Evolutionary conservation across 1,140 invertebrate species (phyloP).

Genomic region (Schmidtea mediterranea): DNA sequence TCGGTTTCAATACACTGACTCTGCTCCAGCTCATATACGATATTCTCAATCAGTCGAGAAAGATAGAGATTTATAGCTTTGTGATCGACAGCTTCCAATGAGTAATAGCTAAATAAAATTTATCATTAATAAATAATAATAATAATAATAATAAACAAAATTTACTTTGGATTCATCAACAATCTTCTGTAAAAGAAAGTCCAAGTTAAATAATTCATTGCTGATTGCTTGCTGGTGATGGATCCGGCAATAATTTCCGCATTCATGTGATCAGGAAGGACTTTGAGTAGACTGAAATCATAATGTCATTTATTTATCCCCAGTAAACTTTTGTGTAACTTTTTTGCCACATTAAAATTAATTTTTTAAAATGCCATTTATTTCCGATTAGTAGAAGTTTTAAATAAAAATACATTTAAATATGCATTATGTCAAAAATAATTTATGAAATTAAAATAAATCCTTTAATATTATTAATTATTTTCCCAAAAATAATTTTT

Average conservation of each 20-base stretch:
- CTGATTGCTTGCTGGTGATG: slow-evolving; percentile 63
- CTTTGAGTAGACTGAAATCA: slow-evolving; percentile 43
- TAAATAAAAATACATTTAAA: slow-evolving; percentile 3
- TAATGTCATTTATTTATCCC: neutral
- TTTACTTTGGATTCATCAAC: slow-evolving; percentile 52
- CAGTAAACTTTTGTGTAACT: too few species aligned
- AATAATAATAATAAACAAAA: neutral
- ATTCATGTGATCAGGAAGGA: slow-evolving; percentile 81
- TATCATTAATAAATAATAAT: slow-evolving; percentile 3
- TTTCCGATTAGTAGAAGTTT: too few species aligned
- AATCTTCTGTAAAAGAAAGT: slow-evolving; percentile 85
- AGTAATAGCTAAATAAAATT: slow-evolving; percentile 6
- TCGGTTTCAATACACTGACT: slow-evolving; percentile 45
- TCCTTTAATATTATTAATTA: too few species aligned
- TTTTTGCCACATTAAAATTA: neutral
- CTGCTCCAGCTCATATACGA: slow-evolving; percentile 39
- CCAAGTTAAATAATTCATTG: slow-evolving; percentile 86
- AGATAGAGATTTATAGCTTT: slow-evolving; percentile 38
- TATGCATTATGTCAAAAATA: too few species aligned
- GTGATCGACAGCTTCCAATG: slow-evolving; percentile 33
- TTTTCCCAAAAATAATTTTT: too few species aligned
- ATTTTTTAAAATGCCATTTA: neutral
- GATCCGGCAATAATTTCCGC: slow-evolving; percentile 84
- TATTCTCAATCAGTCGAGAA: slow-evolving; percentile 43
- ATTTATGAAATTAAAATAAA: too few species aligned